These are phyloP conservation scores for Columba janthina DNA, from an alignment of 2,113 vertebrate genomes.

Conservation along the genomic window DNA sequence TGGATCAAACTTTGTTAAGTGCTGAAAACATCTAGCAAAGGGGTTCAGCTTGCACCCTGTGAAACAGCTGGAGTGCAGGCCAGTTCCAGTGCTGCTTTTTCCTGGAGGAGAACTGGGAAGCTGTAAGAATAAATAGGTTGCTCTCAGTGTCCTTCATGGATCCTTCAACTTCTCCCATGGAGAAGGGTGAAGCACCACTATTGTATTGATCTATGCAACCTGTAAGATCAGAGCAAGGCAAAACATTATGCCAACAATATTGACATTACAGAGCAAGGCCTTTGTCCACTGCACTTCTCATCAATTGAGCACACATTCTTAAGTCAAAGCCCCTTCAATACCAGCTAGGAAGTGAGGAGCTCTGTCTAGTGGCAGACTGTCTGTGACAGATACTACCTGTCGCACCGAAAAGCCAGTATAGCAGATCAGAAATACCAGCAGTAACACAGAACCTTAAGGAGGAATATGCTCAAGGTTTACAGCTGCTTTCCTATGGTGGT, in stretches of 20 bases:
- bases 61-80: background rate
- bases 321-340: background rate
- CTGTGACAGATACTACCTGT: background rate
- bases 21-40: background rate
- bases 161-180: background rate
- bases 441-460: background rate
- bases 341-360: background rate
- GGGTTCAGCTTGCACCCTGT: background rate
- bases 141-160: background rate
- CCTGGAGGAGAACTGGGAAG: background rate
- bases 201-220: background rate
- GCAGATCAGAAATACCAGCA: background rate
- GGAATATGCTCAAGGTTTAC: background rate
- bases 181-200: background rate
- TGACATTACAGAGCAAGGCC: background rate
- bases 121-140: background rate
- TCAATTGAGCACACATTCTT: background rate
- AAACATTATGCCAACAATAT: background rate
- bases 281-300: background rate
- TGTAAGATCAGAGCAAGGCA: background rate
- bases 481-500: background rate
- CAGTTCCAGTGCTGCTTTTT: background rate
- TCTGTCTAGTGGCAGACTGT: background rate
- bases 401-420: background rate
- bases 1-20: background rate